Evolutionary conservation across 2,797 vertebrate species (phyloP).

Genomic region (Varecia variegata): DNA sequence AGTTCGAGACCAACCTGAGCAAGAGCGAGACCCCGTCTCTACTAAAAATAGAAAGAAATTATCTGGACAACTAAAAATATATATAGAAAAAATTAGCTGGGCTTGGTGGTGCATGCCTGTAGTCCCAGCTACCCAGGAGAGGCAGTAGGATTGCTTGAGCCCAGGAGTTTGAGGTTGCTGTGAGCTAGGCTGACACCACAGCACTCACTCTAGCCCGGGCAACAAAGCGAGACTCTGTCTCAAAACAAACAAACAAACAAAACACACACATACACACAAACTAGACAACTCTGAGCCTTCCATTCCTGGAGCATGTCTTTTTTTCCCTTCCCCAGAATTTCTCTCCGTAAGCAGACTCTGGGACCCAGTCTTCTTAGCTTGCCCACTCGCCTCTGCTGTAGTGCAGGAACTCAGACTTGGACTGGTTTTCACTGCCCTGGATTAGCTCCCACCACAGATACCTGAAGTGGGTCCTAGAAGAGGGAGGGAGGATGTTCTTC

Average conservation of each 20-base stretch:
- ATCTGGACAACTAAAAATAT: no score
- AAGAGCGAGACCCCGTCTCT: no score
- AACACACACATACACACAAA: not conserved
- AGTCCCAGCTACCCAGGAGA: no score
- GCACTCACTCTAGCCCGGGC: accelerated
- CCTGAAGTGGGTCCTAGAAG: not conserved
- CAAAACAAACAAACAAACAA: not conserved
- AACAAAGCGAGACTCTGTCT: not conserved
- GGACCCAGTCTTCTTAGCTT: not conserved
- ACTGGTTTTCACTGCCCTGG: not conserved
- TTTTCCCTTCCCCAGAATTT: not conserved
- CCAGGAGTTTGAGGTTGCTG: no score
- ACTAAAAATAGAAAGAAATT: no score
- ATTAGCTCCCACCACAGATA: not conserved
- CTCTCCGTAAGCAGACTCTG: not conserved
- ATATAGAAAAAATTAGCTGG: no score
- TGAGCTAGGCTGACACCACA: no score
- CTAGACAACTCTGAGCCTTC: not conserved
- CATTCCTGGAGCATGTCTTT: not conserved
- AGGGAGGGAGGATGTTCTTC: not conserved
- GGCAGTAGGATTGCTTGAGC: no score
- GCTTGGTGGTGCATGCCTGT: no score
- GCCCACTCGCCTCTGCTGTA: not conserved
- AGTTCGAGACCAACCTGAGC: no score
- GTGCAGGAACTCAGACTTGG: not conserved